phyloP scores from a whole-genome alignment of 1,140 invertebrate species.

The Bombus impatiens region DNA sequence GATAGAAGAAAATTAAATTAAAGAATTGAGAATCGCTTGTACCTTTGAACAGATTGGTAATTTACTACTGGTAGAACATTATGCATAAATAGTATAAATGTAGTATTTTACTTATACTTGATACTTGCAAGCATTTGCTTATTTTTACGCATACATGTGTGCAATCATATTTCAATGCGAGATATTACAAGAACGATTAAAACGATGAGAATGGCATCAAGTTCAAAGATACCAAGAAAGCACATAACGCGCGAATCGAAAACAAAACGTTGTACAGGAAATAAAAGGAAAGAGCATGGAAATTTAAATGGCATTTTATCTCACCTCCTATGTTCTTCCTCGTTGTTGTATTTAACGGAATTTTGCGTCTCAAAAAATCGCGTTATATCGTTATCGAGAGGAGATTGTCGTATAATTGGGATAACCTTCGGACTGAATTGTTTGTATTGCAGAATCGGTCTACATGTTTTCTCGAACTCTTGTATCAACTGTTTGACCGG shows the following conservation, averaged over 20 bases:
- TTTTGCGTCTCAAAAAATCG: conserved; percentile 76
- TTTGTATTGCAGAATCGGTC: conserved; percentile 84
- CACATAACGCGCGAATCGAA: neutral
- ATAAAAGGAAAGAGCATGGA: neutral
- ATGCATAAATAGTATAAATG: no score
- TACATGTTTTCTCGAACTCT: conserved; percentile 85
- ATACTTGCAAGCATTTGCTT: no score
- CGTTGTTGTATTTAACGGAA: conserved; percentile 48
- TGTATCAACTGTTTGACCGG: conserved; percentile 86
- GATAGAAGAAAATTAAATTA: no score
- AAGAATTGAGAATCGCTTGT: no score
- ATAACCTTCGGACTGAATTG: conserved; percentile 79
- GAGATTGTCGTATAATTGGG: conserved; percentile 69
- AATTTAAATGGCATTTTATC: neutral
- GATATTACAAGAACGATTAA: no score
- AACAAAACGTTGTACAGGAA: neutral
- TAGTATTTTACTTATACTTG: no score
- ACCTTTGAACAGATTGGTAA: no score
- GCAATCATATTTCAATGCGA: no score
- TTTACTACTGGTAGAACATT: no score
- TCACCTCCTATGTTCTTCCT: conserved; percentile 46
- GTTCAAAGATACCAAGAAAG: no score
- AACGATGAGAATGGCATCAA: no score
- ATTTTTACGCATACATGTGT: no score
- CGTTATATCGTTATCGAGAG: conserved; percentile 73